A percentile compares a stretch with the other conserved stretches of the same genome.
These are phyloP conservation scores for Rotaria socialis DNA, from an alignment of 2,888 invertebrate species.

Conservation along the genomic window DNA sequence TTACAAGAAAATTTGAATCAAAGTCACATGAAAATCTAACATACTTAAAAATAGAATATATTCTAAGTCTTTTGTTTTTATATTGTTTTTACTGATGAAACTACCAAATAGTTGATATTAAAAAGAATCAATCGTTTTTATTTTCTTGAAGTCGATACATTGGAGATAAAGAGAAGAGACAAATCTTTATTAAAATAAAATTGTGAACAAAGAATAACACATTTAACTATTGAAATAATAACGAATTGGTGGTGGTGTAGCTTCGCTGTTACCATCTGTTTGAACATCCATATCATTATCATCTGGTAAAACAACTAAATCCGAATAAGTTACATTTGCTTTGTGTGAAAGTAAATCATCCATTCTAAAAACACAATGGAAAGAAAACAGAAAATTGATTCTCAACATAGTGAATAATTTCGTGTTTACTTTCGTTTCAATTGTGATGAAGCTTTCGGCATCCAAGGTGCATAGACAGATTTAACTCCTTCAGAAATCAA, in stretches of 20 bases:
- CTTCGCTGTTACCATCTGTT: background rate
- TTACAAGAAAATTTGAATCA: too few species aligned
- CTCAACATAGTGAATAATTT: background rate
- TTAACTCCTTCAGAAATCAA: constrained; percentile 8
- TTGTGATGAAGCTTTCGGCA: constrained; percentile 21
- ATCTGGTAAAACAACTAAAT: background rate
- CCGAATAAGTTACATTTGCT: background rate
- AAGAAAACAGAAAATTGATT: background rate
- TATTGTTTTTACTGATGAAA: too few species aligned
- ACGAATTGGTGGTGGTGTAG: background rate
- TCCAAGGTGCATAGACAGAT: constrained; percentile 23
- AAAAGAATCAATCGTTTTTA: too few species aligned
- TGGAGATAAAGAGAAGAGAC: too few species aligned
- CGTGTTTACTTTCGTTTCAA: constrained; percentile 11
- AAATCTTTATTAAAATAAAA: background rate
- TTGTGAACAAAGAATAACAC: background rate
- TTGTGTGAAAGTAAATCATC: constrained; percentile 1
- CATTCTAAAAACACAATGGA: background rate
- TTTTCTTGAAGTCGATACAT: too few species aligned
- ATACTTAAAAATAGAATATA: too few species aligned
- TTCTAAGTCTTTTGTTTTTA: too few species aligned
- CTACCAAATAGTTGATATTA: too few species aligned
- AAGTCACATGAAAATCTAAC: too few species aligned
- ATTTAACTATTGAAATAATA: constrained; percentile 14
- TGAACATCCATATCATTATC: background rate